A percentile compares a stretch with the other conserved stretches of the same genome.
phyloP scores from a whole-genome alignment of 2,888 invertebrate species.

The Dryadula phaetusa region DNA sequence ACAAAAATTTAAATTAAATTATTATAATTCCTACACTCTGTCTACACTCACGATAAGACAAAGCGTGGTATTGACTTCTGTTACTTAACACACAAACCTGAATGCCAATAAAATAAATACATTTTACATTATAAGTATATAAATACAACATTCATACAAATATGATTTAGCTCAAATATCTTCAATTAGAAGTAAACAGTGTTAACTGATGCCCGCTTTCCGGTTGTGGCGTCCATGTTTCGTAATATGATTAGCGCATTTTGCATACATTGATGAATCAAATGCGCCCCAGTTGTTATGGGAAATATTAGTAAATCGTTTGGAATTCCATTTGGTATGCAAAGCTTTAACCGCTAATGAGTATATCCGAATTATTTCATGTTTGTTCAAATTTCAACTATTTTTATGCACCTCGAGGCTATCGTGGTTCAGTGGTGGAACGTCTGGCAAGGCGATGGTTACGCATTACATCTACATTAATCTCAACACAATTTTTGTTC shows the following conservation, averaged over 20 bases:
- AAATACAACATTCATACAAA: neutral
- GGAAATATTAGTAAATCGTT: constrained; percentile 20
- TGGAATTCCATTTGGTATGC: neutral
- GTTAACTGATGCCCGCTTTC: constrained; percentile 38
- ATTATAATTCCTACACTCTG: too few species aligned
- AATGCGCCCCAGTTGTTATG: constrained; percentile 23
- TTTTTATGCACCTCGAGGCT: too few species aligned
- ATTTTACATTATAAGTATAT: neutral
- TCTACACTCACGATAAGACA: too few species aligned
- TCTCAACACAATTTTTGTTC: too few species aligned
- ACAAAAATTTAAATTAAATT: too few species aligned
- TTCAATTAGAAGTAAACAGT: constrained; percentile 34
- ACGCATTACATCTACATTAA: too few species aligned
- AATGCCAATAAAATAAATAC: too few species aligned
- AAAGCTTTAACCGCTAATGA: constrained; percentile 4
- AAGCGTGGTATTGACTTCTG: too few species aligned
- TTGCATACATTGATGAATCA: constrained; percentile 37
- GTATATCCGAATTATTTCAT: constrained; percentile 6
- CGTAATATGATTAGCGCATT: constrained; percentile 37
- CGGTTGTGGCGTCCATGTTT: constrained; percentile 31
- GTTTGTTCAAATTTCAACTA: too few species aligned
- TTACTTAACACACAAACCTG: too few species aligned
- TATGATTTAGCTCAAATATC: constrained; percentile 6
- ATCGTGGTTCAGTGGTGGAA: too few species aligned
- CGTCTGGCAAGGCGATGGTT: too few species aligned